These are phyloP conservation scores for Dynastes tityus DNA, from an alignment of 2,888 invertebrate species.

Conservation along the genomic window DNA sequence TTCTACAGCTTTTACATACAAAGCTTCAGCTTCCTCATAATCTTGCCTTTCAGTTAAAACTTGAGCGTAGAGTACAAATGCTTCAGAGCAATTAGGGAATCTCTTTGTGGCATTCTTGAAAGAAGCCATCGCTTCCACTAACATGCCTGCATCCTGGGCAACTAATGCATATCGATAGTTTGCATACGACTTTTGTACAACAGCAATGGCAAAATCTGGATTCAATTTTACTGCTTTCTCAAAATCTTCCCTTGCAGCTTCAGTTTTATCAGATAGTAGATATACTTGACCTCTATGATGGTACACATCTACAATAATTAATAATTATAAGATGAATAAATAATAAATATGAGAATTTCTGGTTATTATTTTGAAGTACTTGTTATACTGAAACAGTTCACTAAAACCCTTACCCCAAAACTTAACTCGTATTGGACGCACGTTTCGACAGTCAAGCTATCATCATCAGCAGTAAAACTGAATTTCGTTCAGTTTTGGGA, in stretches of 20 bases:
- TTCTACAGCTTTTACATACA: slow-evolving; percentile 86
- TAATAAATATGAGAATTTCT: neutral
- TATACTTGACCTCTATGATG: slow-evolving; percentile 94
- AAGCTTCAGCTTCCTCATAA: slow-evolving; percentile 86
- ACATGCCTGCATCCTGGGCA: slow-evolving; percentile 71
- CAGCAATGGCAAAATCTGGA: slow-evolving; percentile 88
- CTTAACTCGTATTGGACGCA: too few species aligned
- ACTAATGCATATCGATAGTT: slow-evolving; percentile 77
- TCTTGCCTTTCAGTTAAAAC: slow-evolving; percentile 89
- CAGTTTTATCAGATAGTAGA: slow-evolving; percentile 85
- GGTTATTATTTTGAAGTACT: too few species aligned
- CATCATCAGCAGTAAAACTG: too few species aligned
- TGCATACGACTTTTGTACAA: slow-evolving; percentile 92
- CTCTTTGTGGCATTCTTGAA: slow-evolving; percentile 85
- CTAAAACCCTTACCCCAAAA: too few species aligned
- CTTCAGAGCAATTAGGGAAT: slow-evolving; percentile 90
- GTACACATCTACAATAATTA: slow-evolving; percentile 83
- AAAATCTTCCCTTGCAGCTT: slow-evolving; percentile 88
- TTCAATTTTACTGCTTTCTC: slow-evolving; percentile 86
- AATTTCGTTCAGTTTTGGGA: too few species aligned
- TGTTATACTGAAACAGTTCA: too few species aligned
- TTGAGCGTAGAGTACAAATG: slow-evolving; percentile 91
- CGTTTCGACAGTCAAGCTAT: too few species aligned
- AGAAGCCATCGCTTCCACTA: slow-evolving; percentile 79
- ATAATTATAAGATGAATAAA: slow-evolving; percentile 23